Evolutionary conservation across 2,797 vertebrate species (phyloP).

Genomic region (Aviceda leuphotes): DNA sequence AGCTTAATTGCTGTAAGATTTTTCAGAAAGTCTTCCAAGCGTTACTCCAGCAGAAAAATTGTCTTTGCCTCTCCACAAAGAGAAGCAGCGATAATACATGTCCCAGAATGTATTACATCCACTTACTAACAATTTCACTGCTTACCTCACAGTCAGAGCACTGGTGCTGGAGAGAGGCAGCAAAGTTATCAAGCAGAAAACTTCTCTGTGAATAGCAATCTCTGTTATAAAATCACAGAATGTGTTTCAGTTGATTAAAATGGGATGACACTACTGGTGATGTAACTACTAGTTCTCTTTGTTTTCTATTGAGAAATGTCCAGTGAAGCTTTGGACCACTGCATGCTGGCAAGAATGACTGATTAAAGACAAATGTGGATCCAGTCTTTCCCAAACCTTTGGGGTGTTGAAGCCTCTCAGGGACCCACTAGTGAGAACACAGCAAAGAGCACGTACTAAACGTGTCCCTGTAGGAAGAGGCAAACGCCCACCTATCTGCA

Average conservation of each 20-base stretch:
- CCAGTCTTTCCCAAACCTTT: not conserved
- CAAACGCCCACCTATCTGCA: not conserved
- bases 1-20: constrained; percentile 54
- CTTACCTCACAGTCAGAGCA: not conserved
- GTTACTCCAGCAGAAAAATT: constrained; percentile 12
- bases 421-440: not conserved
- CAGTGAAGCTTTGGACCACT: fast-evolving
- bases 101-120: not conserved
- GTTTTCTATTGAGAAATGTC: not conserved
- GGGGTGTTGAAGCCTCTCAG: not conserved
- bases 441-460: fast-evolving
- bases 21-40: constrained; percentile 49
- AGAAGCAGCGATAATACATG: not conserved
- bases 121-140: not conserved
- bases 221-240: not conserved
- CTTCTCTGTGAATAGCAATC: not conserved
- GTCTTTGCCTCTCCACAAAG: constrained; percentile 8
- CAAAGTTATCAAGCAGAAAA: not conserved
- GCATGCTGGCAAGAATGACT: not conserved
- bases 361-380: not conserved
- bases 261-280: not conserved
- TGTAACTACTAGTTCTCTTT: not conserved
- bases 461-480: fast-evolving
- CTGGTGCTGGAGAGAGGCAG: fast-evolving
- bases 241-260: not conserved